These are phyloP conservation scores for Trichogramma evanescens DNA, from an alignment of 2,888 invertebrate species.

Conservation along the genomic window DNA sequence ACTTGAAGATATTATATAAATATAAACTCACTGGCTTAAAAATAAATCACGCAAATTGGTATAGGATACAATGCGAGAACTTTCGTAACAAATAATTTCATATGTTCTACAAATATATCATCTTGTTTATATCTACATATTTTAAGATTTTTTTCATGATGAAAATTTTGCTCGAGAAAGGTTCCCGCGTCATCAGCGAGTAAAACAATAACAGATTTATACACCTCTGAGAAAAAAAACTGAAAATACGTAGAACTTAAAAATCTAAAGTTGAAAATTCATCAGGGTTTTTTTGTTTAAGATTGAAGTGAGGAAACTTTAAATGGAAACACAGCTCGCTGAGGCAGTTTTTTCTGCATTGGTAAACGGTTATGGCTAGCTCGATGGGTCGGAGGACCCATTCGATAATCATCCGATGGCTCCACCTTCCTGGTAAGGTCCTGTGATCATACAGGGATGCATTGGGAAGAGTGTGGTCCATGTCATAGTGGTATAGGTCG, in stretches of 20 bases:
- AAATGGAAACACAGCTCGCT: too few species aligned
- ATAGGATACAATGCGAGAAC: constrained; percentile 10
- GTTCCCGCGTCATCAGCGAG: too few species aligned
- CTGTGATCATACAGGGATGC: constrained; percentile 80
- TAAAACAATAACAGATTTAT: too few species aligned
- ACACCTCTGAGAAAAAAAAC: neutral
- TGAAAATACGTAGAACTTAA: constrained; percentile 8
- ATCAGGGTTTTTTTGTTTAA: neutral
- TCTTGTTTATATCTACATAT: constrained; percentile 2
- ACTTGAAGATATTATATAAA: too few species aligned
- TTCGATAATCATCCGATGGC: constrained; percentile 41
- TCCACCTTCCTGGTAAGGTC: constrained; percentile 69
- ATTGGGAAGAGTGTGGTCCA: constrained; percentile 81
- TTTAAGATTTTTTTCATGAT: neutral
- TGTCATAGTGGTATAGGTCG: constrained; percentile 72
- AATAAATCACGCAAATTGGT: neutral
- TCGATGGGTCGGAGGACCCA: constrained; percentile 23
- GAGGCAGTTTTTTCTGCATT: neutral
- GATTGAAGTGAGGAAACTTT: constrained; percentile 9
- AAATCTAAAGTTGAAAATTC: constrained; percentile 7
- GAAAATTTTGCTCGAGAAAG: too few species aligned
- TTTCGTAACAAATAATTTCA: constrained; percentile 14
- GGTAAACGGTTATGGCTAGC: constrained; percentile 27
- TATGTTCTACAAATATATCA: too few species aligned
- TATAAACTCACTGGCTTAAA: neutral